phyloP scores from a whole-genome alignment of 2,888 invertebrate species.

The Anarsia innoxiella region DNA sequence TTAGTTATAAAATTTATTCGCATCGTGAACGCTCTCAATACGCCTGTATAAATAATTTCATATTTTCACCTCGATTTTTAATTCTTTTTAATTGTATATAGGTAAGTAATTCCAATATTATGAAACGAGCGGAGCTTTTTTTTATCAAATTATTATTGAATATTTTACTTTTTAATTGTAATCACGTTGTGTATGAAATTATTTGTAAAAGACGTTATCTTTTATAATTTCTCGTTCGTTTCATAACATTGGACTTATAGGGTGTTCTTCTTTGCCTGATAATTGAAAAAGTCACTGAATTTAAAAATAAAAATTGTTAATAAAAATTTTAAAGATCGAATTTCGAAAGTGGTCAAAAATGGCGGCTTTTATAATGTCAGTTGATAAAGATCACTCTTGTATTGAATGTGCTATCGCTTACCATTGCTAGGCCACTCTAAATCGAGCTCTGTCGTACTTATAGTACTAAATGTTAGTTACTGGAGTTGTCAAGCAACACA shows the following conservation, averaged over 20 bases:
- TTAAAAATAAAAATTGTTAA: too few relatives aligned
- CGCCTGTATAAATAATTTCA: conserved; percentile 30
- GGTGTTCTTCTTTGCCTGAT: not conserved
- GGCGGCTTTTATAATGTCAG: too few relatives aligned
- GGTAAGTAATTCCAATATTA: conserved; percentile 1
- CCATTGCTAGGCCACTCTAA: not conserved
- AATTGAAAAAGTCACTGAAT: too few relatives aligned
- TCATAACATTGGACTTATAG: not conserved
- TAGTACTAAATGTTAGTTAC: conserved; percentile 28
- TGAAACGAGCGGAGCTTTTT: conserved; percentile 15
- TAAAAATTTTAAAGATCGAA: too few relatives aligned
- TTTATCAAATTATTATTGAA: conserved; percentile 8
- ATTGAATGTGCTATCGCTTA: conserved; percentile 13
- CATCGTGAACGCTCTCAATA: conserved; percentile 26
- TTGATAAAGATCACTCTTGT: conserved; percentile 3
- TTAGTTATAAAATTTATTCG: conserved; percentile 15
- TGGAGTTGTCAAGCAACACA: conserved; percentile 34
- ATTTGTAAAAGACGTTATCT: conserved; percentile 22
- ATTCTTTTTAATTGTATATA: conserved; percentile 20
- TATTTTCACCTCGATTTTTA: conserved; percentile 28
- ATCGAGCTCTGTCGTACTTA: not conserved
- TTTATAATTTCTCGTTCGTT: conserved; percentile 4
- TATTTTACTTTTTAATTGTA: conserved; percentile 19
- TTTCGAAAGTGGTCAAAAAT: too few relatives aligned
- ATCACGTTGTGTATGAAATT: conserved; percentile 10